These are phyloP conservation scores for Drosophila kurseongensis DNA, from an alignment of 1,140 invertebrate genomes.

Conservation along the genomic window DNA sequence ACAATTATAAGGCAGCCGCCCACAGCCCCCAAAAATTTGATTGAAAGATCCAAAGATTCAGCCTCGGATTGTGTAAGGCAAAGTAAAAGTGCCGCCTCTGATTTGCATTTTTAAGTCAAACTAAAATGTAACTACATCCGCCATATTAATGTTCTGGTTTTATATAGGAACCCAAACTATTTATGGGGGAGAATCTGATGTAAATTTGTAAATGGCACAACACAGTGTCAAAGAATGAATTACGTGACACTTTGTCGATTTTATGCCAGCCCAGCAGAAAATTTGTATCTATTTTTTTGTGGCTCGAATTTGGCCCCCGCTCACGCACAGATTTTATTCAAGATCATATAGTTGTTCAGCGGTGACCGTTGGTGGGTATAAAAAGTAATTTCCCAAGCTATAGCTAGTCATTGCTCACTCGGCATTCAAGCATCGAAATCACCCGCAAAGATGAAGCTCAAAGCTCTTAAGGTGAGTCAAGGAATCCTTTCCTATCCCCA, in stretches of 20 bases:
- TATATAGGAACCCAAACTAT: not conserved
- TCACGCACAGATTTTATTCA: constrained; percentile 45
- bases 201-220: constrained; percentile 13
- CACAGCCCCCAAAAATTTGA: not conserved
- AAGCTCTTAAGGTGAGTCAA: constrained; percentile 1
- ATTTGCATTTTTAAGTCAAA: not conserved
- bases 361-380: constrained; percentile 23
- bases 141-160: not conserved
- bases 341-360: constrained; percentile 32
- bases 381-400: constrained; percentile 23
- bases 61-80: constrained; percentile 32
- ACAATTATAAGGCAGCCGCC: constrained; percentile 20
- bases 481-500: no score
- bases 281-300: constrained; percentile 3
- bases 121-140: constrained; percentile 1
- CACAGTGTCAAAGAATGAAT: not conserved
- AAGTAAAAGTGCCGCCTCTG: constrained; percentile 21
- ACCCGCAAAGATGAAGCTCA: constrained; percentile 19
- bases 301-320: constrained; percentile 15
- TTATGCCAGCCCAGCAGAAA: not conserved
- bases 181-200: constrained; percentile 2
- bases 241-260: constrained; percentile 30
- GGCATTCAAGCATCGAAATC: constrained; percentile 10
- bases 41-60: constrained; percentile 10
- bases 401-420: constrained; percentile 40